phyloP scores from a whole-genome alignment of 2,797 vertebrate species.

The Enteromius anoplus region DNA sequence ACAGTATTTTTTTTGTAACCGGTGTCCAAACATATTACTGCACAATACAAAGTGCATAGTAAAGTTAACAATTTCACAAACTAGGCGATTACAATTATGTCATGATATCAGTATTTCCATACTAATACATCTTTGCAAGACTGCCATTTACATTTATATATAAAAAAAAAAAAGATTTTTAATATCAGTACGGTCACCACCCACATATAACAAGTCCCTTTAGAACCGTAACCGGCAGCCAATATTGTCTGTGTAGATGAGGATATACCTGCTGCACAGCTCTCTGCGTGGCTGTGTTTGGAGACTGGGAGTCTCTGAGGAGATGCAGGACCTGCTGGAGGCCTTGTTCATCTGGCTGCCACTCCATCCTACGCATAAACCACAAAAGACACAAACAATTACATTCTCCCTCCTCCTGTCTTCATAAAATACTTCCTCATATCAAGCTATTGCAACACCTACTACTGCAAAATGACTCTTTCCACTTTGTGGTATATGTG shows the following conservation, averaged over 20 bases:
- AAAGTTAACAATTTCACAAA: background rate
- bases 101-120: background rate
- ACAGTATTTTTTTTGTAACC: background rate
- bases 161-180: background rate
- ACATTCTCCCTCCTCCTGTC: background rate
- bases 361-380: conserved; percentile 83
- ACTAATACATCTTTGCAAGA: background rate
- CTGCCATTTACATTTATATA: too few species aligned
- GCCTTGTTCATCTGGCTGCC: conserved; percentile 95
- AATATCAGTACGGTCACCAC: background rate
- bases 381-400: conserved; percentile 6
- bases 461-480: background rate
- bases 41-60: background rate
- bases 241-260: conserved; percentile 38
- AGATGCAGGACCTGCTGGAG: conserved; percentile 95
- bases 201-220: background rate
- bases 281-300: conserved; percentile 92
- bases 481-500: background rate
- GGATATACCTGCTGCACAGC: conserved; percentile 93
- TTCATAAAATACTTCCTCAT: background rate
- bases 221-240: background rate
- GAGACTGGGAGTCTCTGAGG: conserved; percentile 94
- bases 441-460: background rate
- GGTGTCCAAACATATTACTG: background rate
- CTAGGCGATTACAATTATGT: background rate